Conservation (phyloP, 2,797 vertebrate species). For the Onychomys arenicola region DNA sequence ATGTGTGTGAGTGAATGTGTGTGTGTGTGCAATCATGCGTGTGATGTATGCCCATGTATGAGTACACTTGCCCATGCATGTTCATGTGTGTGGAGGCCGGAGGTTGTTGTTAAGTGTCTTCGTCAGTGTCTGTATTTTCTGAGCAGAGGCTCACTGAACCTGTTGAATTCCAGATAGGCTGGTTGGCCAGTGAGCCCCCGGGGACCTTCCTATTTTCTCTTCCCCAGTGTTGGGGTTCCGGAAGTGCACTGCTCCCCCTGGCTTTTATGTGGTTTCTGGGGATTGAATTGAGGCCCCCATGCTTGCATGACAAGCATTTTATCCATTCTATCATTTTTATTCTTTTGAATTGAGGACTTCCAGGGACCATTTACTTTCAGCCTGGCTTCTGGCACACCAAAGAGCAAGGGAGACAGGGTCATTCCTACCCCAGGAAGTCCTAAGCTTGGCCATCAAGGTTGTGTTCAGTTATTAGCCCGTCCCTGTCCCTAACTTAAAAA, state of each 20-base stretch:
- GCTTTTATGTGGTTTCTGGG: background rate
- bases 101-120: background rate
- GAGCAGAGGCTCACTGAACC: background rate
- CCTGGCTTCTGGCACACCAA: too few relatives aligned
- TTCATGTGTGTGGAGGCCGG: background rate
- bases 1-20: too few relatives aligned
- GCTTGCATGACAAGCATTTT: background rate
- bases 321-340: background rate
- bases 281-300: background rate
- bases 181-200: background rate
- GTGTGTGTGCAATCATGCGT: background rate
- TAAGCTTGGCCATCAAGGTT: background rate
- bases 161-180: background rate
- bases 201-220: background rate
- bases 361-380: background rate
- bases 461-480: background rate
- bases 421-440: rapidly evolving
- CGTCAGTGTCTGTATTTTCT: background rate
- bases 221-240: background rate
- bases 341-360: background rate
- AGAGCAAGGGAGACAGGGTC: rapidly evolving
- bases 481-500: background rate
- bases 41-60: too few relatives aligned
- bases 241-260: too few relatives aligned
- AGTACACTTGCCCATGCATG: background rate